These are phyloP conservation scores for Apodemia hepburni DNA, from an alignment of 2,888 invertebrate genomes.

Conservation along the genomic window DNA sequence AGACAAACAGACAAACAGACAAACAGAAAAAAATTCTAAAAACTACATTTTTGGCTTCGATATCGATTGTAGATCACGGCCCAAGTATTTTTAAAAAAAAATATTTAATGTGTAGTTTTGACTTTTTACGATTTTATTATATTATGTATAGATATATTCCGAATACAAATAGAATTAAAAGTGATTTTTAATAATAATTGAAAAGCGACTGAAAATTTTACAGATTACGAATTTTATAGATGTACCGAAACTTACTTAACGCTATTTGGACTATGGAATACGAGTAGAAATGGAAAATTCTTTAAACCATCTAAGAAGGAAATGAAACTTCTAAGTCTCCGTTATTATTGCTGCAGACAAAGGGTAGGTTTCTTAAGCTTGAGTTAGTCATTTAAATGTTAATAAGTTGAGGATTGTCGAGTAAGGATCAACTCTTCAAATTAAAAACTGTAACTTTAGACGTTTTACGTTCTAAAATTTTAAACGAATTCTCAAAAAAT, in stretches of 20 bases:
- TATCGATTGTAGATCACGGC: too few species aligned
- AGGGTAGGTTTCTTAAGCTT: constrained; percentile 4
- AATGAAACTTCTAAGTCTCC: constrained; percentile 13
- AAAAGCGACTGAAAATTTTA: too few species aligned
- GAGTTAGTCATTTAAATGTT: constrained; percentile 14
- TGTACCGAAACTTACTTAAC: neutral
- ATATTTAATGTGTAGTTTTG: too few species aligned
- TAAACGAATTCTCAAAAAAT: neutral
- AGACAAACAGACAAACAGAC: too few species aligned
- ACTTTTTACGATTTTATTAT: too few species aligned
- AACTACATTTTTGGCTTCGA: too few species aligned
- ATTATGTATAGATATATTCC: too few species aligned
- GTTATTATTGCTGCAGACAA: constrained; percentile 14
- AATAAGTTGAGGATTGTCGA: constrained; percentile 8
- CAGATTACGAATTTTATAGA: too few species aligned
- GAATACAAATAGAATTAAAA: too few species aligned
- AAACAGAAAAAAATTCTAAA: too few species aligned
- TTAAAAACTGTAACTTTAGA: constrained; percentile 5
- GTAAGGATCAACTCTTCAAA: neutral
- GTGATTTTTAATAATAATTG: too few species aligned
- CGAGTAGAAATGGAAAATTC: constrained; percentile 10
- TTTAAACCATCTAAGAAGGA: constrained; percentile 8
- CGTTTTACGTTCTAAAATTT: neutral
- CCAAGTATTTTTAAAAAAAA: too few species aligned
- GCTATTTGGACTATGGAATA: neutral